Evolutionary conservation across 2,888 invertebrate species (phyloP).

Genomic region (Polyploca ridens): DNA sequence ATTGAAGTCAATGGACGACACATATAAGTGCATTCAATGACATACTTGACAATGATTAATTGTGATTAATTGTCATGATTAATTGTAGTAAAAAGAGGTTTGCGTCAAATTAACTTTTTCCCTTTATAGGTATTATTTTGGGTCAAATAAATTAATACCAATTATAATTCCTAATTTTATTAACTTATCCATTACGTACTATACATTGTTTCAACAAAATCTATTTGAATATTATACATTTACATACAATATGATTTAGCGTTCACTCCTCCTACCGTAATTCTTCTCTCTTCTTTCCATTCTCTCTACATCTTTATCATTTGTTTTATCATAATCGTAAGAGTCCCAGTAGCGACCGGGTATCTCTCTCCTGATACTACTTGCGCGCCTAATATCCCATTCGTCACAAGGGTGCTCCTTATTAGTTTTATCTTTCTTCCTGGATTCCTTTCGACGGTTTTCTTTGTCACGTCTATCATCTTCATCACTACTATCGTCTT

Average conservation of each 20-base stretch:
- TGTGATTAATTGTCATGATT: too few relatives aligned
- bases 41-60: too few relatives aligned
- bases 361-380: conserved; percentile 25
- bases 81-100: too few relatives aligned
- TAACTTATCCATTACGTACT: neutral
- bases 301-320: conserved; percentile 25
- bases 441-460: conserved; percentile 13
- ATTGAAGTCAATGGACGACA: too few relatives aligned
- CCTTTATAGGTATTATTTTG: too few relatives aligned
- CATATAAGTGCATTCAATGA: too few relatives aligned
- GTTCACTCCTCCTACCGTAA: conserved; percentile 24
- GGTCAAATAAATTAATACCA: conserved; percentile 20
- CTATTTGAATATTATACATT: neutral
- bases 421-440: conserved; percentile 21
- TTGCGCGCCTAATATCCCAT: conserved; percentile 29
- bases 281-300: conserved; percentile 13
- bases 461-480: conserved; percentile 23
- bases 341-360: conserved; percentile 24
- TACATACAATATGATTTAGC: conserved; percentile 16
- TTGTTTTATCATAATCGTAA: conserved; percentile 10
- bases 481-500: conserved; percentile 24
- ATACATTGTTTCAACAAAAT: neutral
- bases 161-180: neutral
- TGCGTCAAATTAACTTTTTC: too few relatives aligned
- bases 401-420: conserved; percentile 20